These are phyloP conservation scores for Lithodes maja DNA, from an alignment of 2,888 invertebrate genomes.

Conservation along the genomic window DNA sequence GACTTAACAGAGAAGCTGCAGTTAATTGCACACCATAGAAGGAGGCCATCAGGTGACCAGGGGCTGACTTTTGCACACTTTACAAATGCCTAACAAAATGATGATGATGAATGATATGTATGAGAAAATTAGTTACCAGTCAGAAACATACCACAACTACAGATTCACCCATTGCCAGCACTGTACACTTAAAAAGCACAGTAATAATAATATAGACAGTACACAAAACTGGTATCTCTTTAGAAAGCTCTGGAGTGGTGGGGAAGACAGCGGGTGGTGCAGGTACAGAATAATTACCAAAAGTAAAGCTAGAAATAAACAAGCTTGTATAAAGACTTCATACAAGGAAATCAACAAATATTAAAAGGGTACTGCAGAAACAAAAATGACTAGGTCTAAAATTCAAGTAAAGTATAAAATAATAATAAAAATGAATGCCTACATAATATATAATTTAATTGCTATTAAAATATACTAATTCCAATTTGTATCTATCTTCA, in stretches of 20 bases:
- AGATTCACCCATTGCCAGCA: too few relatives aligned
- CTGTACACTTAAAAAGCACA: too few relatives aligned
- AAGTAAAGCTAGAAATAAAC: not conserved
- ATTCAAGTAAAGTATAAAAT: not conserved
- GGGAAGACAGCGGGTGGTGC: conserved; percentile 12
- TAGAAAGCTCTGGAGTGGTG: not conserved
- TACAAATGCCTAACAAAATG: too few relatives aligned
- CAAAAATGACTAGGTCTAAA: not conserved
- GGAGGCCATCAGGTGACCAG: too few relatives aligned
- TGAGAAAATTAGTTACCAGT: too few relatives aligned
- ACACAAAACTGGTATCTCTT: not conserved
- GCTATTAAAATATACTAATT: not conserved
- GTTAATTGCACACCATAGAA: too few relatives aligned
- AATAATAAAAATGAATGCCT: not conserved
- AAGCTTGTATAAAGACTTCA: not conserved
- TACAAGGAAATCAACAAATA: not conserved
- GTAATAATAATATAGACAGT: not conserved
- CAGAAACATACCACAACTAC: too few relatives aligned
- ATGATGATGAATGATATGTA: too few relatives aligned
- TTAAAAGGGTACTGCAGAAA: not conserved
- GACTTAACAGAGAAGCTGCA: too few relatives aligned
- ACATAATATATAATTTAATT: not conserved
- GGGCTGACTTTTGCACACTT: too few relatives aligned
- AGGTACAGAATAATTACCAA: conserved; percentile 19
- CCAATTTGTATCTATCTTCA: too few relatives aligned